Evolutionary conservation across 2,888 invertebrate genomes (phyloP).

Genomic region (Thelaira solivaga): DNA sequence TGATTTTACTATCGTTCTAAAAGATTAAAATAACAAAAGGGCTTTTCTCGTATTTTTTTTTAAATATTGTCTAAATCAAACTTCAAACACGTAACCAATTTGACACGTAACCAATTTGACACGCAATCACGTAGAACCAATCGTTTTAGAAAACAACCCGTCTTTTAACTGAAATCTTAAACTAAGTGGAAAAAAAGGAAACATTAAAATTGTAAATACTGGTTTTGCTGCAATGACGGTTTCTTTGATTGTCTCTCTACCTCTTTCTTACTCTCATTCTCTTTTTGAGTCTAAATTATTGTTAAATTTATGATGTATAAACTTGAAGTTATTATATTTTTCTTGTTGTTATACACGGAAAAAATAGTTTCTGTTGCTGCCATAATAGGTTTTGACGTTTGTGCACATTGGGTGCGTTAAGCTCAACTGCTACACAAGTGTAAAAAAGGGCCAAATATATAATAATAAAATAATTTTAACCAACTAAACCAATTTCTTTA

Average conservation of each 20-base stretch:
- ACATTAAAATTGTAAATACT: slow-evolving; percentile 43
- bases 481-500: too few relatives aligned
- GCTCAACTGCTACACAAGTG: too few relatives aligned
- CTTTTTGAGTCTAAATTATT: too few relatives aligned
- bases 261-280: too few relatives aligned
- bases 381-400: too few relatives aligned
- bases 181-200: not conserved
- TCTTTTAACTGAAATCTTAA: slow-evolving; percentile 23
- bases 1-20: slow-evolving; percentile 12
- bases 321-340: too few relatives aligned
- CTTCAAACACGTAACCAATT: slow-evolving; percentile 64
- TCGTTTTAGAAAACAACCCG: slow-evolving; percentile 61
- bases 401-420: too few relatives aligned
- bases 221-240: slow-evolving; percentile 13
- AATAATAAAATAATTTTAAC: too few relatives aligned
- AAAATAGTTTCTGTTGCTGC: too few relatives aligned
- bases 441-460: too few relatives aligned
- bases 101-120: slow-evolving; percentile 68
- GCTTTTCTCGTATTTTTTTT: not conserved
- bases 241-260: not conserved
- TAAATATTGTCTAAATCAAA: slow-evolving; percentile 18
- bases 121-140: slow-evolving; percentile 68
- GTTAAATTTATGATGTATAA: too few relatives aligned
- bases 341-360: too few relatives aligned
- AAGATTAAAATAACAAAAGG: slow-evolving; percentile 20